Percentiles rank a stretch among this genome's conserved stretches.
phyloP scores from a whole-genome alignment of 2,888 invertebrate genomes.

The Tipula unca region DNA sequence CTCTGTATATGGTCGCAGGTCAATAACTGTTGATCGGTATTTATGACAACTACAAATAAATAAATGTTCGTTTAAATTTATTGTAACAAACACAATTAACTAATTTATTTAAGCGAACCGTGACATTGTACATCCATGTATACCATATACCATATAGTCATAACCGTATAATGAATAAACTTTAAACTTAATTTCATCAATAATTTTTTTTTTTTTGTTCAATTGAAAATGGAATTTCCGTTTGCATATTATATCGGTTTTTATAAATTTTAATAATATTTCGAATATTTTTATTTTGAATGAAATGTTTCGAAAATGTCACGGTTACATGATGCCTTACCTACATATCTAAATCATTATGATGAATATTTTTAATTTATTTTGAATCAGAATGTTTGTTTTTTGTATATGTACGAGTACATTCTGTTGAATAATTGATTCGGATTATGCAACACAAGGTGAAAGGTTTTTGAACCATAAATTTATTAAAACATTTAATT shows the following conservation, averaged over 20 bases:
- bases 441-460: background rate
- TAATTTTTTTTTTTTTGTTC: background rate
- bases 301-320: background rate
- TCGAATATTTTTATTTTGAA: background rate
- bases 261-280: background rate
- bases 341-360: background rate
- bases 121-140: background rate
- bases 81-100: background rate
- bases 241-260: background rate
- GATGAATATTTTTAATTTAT: background rate
- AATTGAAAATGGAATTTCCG: background rate
- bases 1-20: background rate
- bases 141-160: background rate
- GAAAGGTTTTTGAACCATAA: background rate
- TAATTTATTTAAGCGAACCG: background rate
- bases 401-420: background rate
- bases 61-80: background rate
- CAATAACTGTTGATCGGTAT: background rate
- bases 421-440: background rate
- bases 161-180: background rate
- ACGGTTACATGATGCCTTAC: constrained; percentile 8
- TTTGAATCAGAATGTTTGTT: background rate
- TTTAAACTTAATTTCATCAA: background rate
- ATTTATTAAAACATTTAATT: background rate
- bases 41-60: background rate